Evolutionary conservation across 2,797 vertebrate genomes (phyloP).

Genomic region (Thunnus albacares): DNA sequence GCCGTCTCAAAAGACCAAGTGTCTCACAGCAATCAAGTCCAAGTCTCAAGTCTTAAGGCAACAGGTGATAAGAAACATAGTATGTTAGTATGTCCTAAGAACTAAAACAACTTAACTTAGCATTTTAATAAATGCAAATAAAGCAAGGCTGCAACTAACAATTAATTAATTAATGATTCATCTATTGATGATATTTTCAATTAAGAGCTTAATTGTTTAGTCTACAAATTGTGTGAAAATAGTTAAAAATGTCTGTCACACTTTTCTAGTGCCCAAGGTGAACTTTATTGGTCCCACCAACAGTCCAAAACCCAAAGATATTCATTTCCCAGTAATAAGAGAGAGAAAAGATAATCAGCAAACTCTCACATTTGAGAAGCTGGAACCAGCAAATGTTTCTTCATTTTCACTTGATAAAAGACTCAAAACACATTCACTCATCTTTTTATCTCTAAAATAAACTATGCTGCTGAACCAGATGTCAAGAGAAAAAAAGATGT

Average conservation of each 20-base stretch:
- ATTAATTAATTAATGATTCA: too few relatives aligned
- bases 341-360: neutral
- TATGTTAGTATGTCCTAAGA: neutral
- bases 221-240: neutral
- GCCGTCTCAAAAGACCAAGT: neutral
- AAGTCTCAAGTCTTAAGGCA: neutral
- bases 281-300: too few relatives aligned
- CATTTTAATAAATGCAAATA: slow-evolving; percentile 6
- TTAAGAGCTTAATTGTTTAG: neutral
- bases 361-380: neutral
- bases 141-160: neutral
- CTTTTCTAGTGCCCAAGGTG: too few relatives aligned
- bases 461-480: slow-evolving; percentile 15
- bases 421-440: too few relatives aligned
- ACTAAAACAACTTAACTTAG: neutral
- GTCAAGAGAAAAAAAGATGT: neutral
- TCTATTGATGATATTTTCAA: neutral
- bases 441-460: neutral
- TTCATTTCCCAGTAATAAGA: neutral
- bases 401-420: too few relatives aligned
- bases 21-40: neutral
- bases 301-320: neutral
- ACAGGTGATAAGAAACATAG: too few relatives aligned
- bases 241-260: neutral
- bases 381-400: neutral